Conservation (phyloP, 2,888 invertebrate species). For the Druceiella hillmani region DNA sequence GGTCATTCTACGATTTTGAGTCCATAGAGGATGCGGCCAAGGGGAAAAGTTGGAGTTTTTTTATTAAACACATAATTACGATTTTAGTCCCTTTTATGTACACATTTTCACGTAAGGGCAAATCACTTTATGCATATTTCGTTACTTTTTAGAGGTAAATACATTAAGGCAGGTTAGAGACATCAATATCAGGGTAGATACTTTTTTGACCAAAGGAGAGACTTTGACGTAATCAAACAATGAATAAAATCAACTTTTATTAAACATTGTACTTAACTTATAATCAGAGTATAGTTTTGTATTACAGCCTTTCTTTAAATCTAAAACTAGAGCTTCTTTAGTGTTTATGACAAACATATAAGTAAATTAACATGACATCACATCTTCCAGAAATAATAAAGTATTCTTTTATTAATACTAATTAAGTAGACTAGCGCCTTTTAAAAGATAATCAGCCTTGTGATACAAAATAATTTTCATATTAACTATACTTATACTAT, state of each 20-base stretch:
- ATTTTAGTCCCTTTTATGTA: conserved; percentile 14
- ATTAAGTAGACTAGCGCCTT: conserved; percentile 13
- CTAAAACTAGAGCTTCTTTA: conserved; percentile 7
- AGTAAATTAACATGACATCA: conserved; percentile 8
- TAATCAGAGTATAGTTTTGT: conserved; percentile 15
- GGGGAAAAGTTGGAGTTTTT: no score
- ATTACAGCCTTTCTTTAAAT: conserved; percentile 5
- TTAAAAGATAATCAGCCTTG: no score
- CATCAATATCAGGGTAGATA: conserved; percentile 20
- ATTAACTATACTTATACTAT: no score
- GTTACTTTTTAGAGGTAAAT: conserved; percentile 22
- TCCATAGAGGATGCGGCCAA: no score
- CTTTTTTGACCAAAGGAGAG: conserved; percentile 17
- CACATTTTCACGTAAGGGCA: conserved; percentile 15
- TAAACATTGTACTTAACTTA: conserved; percentile 17
- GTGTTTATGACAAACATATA: conserved; percentile 6
- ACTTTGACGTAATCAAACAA: conserved; percentile 13
- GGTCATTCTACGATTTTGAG: no score
- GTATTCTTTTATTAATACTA: conserved; percentile 11
- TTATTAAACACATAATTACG: no score
- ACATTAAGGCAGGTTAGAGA: conserved; percentile 22
- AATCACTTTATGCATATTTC: conserved; percentile 19
- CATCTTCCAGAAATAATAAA: conserved; percentile 11
- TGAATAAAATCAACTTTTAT: conserved; percentile 19
- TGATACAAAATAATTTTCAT: conserved; percentile 11